phyloP scores from a whole-genome alignment of 1,140 invertebrate species.

The Phortica variegata region DNA sequence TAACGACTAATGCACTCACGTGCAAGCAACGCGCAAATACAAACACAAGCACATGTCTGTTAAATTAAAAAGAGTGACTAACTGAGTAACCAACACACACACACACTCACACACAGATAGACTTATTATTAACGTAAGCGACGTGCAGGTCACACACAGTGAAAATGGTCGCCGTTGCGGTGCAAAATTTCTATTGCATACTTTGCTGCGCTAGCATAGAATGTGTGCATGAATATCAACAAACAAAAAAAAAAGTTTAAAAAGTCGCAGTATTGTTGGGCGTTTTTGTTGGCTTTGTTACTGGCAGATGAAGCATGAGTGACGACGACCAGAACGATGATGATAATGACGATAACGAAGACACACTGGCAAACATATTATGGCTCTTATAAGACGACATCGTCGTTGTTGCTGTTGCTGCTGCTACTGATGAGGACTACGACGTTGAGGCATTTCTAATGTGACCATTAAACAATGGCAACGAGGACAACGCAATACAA shows the following conservation, averaged over 20 bases:
- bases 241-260: not conserved
- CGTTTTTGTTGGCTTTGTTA: too few species aligned
- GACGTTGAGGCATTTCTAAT: conserved; percentile 49
- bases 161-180: conserved; percentile 6
- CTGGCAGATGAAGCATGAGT: too few species aligned
- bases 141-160: not conserved
- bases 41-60: conserved; percentile 17
- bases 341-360: conserved; percentile 3
- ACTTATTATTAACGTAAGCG: too few species aligned
- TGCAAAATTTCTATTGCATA: conserved; percentile 25
- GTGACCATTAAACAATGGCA: conserved; percentile 49
- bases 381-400: not conserved
- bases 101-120: not conserved
- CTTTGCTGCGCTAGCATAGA: conserved; percentile 23
- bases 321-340: conserved; percentile 11
- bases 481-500: conserved; percentile 34
- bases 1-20: not conserved
- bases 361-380: too few species aligned
- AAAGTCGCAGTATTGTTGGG: conserved; percentile 36
- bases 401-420: not conserved
- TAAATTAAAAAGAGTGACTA: conserved; percentile 6
- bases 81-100: not conserved
- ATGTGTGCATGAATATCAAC: not conserved
- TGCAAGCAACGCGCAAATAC: not conserved
- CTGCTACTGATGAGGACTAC: conserved; percentile 16